These are phyloP conservation scores for Ceratina japonica DNA, from an alignment of 1,140 invertebrate genomes.

Conservation along the genomic window DNA sequence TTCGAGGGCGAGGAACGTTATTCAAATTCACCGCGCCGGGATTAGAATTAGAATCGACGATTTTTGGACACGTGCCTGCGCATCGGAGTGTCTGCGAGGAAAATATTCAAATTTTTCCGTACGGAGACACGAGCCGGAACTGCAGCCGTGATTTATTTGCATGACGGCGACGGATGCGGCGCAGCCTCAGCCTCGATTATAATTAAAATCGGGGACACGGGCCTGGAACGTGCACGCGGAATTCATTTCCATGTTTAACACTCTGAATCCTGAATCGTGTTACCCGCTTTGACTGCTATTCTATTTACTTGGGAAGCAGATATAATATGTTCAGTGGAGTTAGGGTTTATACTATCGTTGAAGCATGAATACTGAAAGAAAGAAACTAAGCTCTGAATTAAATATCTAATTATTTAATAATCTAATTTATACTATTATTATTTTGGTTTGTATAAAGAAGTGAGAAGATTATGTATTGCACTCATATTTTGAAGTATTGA, in stretches of 20 bases:
- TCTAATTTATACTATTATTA: too few species aligned
- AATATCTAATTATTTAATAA: too few species aligned
- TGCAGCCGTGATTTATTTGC: slow-evolving; percentile 62
- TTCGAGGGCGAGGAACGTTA: slow-evolving; percentile 50
- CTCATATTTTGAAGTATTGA: too few species aligned
- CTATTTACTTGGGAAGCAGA: too few species aligned
- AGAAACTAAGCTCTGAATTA: too few species aligned
- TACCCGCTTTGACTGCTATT: too few species aligned
- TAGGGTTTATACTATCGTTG: too few species aligned
- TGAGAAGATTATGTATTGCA: too few species aligned
- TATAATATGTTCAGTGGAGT: too few species aligned
- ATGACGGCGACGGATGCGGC: slow-evolving; percentile 30
- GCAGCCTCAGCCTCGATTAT: slow-evolving; percentile 22
- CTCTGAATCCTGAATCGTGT: neutral
- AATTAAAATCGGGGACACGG: slow-evolving; percentile 42
- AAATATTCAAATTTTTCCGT: slow-evolving; percentile 69
- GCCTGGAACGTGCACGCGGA: slow-evolving; percentile 44
- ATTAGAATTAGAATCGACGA: slow-evolving; percentile 76
- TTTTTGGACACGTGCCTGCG: slow-evolving; percentile 69
- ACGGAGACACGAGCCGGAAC: slow-evolving; percentile 66
- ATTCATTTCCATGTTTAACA: slow-evolving; percentile 43
- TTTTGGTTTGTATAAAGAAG: too few species aligned
- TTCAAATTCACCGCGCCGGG: slow-evolving; percentile 65
- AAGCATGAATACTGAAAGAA: too few species aligned
- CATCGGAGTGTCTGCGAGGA: slow-evolving; percentile 55